A percentile compares a stretch with the other conserved stretches of the same genome.
phyloP scores from a whole-genome alignment of 2,113 vertebrate species.

The Eurystomus gularis region DNA sequence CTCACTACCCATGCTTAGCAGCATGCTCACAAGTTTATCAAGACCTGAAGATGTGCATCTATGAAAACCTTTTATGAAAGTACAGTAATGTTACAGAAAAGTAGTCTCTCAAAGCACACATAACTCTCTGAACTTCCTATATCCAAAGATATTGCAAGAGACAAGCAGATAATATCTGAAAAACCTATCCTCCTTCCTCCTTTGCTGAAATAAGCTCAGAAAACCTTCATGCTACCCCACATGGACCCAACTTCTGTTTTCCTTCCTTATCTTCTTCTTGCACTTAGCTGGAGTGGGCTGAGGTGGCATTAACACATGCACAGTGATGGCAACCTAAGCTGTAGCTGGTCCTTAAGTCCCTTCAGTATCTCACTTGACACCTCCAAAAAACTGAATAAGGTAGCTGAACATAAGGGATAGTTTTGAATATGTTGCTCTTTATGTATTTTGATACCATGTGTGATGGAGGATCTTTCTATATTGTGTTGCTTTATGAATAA shows the following conservation, averaged over 20 bases:
- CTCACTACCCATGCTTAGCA: fast-evolving
- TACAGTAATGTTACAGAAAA: background rate
- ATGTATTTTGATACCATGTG: background rate
- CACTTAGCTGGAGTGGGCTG: background rate
- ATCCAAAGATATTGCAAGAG: background rate
- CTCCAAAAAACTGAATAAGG: background rate
- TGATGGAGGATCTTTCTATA: background rate
- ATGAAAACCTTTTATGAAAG: background rate
- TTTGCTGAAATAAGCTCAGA: background rate
- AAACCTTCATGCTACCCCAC: background rate
- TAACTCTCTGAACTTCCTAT: background rate
- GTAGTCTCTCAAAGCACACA: background rate
- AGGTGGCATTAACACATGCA: background rate
- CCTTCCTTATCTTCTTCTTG: background rate
- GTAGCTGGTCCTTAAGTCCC: background rate
- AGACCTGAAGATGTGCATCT: background rate
- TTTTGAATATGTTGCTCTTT: background rate
- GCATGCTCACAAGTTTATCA: background rate
- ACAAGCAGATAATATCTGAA: background rate
- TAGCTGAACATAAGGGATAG: background rate
- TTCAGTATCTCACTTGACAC: background rate
- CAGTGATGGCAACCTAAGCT: background rate
- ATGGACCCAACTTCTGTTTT: background rate
- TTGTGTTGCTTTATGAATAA: fast-evolving
- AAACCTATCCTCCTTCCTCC: background rate